These are phyloP conservation scores for Urophycis tenuis DNA, from an alignment of 2,797 vertebrate genomes.

Conservation along the genomic window DNA sequence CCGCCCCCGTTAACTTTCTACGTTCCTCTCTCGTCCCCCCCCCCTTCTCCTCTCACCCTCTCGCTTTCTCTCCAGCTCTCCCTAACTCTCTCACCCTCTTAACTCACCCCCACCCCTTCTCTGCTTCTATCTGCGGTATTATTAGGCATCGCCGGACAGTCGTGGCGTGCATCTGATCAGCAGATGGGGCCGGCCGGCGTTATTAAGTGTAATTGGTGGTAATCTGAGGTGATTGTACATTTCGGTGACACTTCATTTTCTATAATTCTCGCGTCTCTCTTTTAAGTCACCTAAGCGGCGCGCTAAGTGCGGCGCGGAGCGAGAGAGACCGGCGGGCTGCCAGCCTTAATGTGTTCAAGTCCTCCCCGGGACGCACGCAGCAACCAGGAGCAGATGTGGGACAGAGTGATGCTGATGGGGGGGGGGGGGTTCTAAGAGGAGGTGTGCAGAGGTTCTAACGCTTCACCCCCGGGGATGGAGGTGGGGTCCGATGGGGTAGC, in stretches of 20 bases:
- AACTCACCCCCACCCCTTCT: background rate
- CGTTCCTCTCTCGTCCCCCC: background rate
- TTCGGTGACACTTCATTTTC: constrained; percentile 87
- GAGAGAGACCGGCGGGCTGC: constrained; percentile 73
- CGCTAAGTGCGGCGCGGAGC: constrained; percentile 75
- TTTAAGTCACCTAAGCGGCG: constrained; percentile 83
- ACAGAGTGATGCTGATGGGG: constrained; percentile 55
- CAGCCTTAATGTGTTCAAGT: constrained; percentile 85
- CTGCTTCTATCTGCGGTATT: background rate
- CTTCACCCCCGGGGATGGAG: background rate
- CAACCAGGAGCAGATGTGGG: constrained; percentile 92
- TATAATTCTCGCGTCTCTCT: constrained; percentile 82
- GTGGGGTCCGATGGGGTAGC: background rate
- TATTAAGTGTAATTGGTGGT: constrained; percentile 78
- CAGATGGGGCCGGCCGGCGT: constrained; percentile 65
- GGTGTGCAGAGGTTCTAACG: background rate
- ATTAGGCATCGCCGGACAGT: constrained; percentile 31
- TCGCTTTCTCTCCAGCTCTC: background rate
- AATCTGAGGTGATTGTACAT: constrained; percentile 76
- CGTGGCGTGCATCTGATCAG: constrained; percentile 68
- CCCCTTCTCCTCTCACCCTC: background rate
- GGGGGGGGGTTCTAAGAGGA: constrained; percentile 3
- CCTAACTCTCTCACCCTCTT: background rate
- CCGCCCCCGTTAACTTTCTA: background rate
- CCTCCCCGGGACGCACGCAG: constrained; percentile 71